Evolutionary conservation across 2,888 invertebrate species (phyloP).

Genomic region (Crossocerus cetratus): DNA sequence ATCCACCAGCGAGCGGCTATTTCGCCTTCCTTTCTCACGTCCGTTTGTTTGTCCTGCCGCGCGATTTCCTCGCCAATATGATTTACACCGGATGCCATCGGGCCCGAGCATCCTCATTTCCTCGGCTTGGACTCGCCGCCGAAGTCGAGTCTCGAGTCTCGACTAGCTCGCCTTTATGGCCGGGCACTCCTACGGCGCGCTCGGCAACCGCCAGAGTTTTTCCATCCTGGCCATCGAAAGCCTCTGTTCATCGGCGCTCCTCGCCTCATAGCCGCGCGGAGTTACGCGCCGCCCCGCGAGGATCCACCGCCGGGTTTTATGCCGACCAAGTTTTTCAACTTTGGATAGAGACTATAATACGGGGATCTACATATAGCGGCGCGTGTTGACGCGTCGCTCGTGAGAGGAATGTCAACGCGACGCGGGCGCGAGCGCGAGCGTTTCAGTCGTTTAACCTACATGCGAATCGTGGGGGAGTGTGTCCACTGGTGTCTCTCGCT

Average conservation of each 20-base stretch:
- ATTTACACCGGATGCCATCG: conserved; percentile 35
- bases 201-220: no score
- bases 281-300: no score
- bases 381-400: conserved; percentile 37
- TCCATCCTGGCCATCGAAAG: no score
- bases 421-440: conserved; percentile 5
- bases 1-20: conserved; percentile 41
- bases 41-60: conserved; percentile 36
- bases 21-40: conserved; percentile 67
- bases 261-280: no score
- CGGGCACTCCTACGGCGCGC: no score
- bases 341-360: conserved; percentile 22
- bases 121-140: no score
- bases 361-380: conserved; percentile 32
- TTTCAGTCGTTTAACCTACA: conserved; percentile 48
- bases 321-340: no score
- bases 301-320: no score
- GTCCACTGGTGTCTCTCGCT: conserved; percentile 20
- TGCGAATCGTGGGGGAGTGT: conserved; percentile 29
- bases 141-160: no score
- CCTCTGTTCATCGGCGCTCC: no score
- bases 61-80: conserved; percentile 29
- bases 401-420: conserved; percentile 40
- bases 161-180: no score
- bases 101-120: no score